Evolutionary conservation across 2,113 vertebrate species (phyloP).

Genomic region (Otus sunia): DNA sequence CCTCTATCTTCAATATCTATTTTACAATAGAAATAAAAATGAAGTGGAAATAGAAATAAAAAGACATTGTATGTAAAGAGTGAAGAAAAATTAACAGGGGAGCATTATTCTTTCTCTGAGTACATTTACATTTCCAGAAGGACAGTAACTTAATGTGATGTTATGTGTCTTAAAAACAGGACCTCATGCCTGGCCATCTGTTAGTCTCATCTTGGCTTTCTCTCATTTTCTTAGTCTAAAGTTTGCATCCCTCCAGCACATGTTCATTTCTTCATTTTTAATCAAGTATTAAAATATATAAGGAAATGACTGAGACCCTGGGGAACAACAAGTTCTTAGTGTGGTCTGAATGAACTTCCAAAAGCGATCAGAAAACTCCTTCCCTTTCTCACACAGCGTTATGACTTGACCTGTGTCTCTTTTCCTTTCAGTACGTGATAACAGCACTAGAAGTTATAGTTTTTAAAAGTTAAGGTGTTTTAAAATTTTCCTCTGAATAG

Average conservation of each 20-base stretch:
- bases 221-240: neutral
- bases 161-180: neutral
- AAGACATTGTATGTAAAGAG: neutral
- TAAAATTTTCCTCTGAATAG: neutral
- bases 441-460: neutral
- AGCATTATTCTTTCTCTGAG: neutral
- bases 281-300: neutral
- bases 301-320: neutral
- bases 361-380: neutral
- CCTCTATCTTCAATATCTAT: neutral
- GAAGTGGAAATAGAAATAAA: neutral
- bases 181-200: neutral
- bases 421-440: neutral
- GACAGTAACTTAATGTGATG: neutral
- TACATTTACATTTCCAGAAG: neutral
- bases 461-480: neutral
- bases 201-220: neutral
- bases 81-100: neutral
- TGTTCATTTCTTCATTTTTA: constrained; percentile 23
- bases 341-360: neutral
- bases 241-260: neutral
- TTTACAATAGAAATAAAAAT: neutral
- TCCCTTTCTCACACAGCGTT: neutral
- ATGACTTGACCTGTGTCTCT: neutral
- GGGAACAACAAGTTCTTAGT: neutral